phyloP scores from a whole-genome alignment of 2,797 vertebrate genomes.

The Oryzias sinensis region DNA sequence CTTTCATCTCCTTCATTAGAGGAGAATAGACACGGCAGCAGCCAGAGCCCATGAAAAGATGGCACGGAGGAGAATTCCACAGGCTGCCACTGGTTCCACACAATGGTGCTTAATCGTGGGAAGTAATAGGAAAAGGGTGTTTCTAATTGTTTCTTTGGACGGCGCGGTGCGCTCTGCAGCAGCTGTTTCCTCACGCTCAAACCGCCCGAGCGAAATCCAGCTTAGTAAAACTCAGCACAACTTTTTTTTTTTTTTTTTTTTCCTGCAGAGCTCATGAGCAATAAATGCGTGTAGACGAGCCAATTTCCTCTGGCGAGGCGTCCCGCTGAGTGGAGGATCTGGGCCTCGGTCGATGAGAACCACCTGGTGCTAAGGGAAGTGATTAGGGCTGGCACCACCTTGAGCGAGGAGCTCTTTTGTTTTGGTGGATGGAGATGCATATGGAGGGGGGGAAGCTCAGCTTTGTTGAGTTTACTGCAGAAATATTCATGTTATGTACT shows the following conservation, averaged over 20 bases:
- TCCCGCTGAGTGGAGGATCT: constrained; percentile 52
- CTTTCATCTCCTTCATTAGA: constrained; percentile 73
- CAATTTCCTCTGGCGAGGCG: constrained; percentile 71
- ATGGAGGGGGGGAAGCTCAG: constrained; percentile 1
- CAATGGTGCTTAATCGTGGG: constrained; percentile 54
- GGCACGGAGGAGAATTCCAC: constrained; percentile 66
- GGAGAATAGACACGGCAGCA: constrained; percentile 43
- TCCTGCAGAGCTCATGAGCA: constrained; percentile 46
- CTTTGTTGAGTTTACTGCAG: constrained; percentile 50
- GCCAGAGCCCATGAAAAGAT: constrained; percentile 39
- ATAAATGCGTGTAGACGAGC: constrained; percentile 62
- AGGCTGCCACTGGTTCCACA: constrained; percentile 54
- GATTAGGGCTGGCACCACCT: constrained; percentile 66
- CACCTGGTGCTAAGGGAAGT: constrained; percentile 73
- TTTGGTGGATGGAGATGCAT: constrained; percentile 48
- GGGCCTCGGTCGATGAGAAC: constrained; percentile 72
- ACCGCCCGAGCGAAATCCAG: constrained; percentile 45
- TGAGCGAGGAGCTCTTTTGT: constrained; percentile 56
- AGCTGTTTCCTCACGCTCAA: constrained; percentile 56
- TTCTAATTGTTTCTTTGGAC: constrained; percentile 64
- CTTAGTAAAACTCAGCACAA: constrained; percentile 12
- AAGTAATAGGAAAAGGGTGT: constrained; percentile 66
- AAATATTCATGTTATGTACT: constrained; percentile 58
- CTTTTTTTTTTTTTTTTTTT: constrained; percentile 4
- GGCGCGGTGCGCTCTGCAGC: constrained; percentile 26